Evolutionary conservation across 2,888 invertebrate species (phyloP).

Genomic region (Lapara coniferarum): DNA sequence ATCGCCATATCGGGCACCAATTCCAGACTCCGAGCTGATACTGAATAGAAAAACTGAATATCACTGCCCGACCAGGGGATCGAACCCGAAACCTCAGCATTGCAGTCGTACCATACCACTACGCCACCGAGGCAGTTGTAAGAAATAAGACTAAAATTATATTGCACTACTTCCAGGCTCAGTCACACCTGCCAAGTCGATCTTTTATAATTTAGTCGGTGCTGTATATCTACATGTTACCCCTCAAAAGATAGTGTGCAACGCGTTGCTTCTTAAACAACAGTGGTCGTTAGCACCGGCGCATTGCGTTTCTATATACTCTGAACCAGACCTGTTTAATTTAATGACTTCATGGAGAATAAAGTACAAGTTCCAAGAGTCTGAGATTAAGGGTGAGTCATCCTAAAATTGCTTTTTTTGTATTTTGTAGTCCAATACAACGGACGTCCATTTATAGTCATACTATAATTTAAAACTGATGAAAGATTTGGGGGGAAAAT

Average conservation of each 20-base stretch:
- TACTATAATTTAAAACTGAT: too few species aligned
- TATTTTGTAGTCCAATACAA: too few species aligned
- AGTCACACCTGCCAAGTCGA: not conserved
- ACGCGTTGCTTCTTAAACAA: constrained; percentile 48
- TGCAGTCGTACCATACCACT: too few species aligned
- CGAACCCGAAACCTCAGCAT: too few species aligned
- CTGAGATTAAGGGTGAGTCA: constrained; percentile 37
- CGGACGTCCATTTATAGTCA: too few species aligned
- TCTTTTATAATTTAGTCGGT: constrained; percentile 44
- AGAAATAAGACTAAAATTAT: not conserved
- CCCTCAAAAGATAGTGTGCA: constrained; percentile 46
- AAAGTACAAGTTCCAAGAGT: constrained; percentile 42
- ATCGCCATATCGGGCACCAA: too few species aligned
- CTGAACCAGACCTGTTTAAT: constrained; percentile 52
- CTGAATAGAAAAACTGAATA: too few species aligned
- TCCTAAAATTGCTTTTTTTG: not conserved
- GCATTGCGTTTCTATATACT: constrained; percentile 56
- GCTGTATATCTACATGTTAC: constrained; percentile 45
- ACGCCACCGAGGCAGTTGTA: too few species aligned
- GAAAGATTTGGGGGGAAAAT: too few species aligned
- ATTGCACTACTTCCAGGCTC: constrained; percentile 6
- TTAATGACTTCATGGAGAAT: constrained; percentile 53
- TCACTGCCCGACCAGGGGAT: too few species aligned
- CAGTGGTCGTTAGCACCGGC: constrained; percentile 63
- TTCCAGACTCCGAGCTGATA: too few species aligned